Conservation (phyloP, 2,113 vertebrate species). For the Labeo catla region DNA sequence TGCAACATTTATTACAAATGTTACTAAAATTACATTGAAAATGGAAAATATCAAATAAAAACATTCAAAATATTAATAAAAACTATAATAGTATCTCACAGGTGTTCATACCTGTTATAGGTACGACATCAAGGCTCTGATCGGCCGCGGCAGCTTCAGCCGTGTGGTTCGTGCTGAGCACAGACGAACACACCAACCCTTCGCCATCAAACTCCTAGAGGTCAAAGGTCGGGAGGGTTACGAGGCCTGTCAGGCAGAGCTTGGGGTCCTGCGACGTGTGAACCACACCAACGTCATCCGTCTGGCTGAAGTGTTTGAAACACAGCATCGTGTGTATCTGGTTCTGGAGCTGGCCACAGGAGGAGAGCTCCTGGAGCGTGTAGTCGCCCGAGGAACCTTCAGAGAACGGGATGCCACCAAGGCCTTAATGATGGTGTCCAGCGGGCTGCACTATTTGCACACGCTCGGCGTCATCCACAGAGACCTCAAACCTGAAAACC, state of each 20-base stretch:
- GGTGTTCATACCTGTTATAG: conserved; percentile 54
- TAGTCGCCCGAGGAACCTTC: conserved; percentile 69
- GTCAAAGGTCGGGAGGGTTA: conserved; percentile 62
- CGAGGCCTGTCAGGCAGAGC: conserved; percentile 67
- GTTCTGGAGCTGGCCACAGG: conserved; percentile 72
- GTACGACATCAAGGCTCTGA: conserved; percentile 75
- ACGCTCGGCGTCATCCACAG: conserved; percentile 67
- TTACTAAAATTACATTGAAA: neutral
- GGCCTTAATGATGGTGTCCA: conserved; percentile 68
- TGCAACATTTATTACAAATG: neutral
- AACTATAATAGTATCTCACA: neutral
- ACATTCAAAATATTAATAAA: neutral
- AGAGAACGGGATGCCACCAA: conserved; percentile 69
- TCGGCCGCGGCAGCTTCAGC: conserved; percentile 72
- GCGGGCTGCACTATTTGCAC: conserved; percentile 69
- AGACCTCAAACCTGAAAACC: conserved; percentile 73
- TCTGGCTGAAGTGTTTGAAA: conserved; percentile 73
- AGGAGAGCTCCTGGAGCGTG: conserved; percentile 70
- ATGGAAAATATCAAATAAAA: neutral
- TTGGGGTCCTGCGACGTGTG: conserved; percentile 68
- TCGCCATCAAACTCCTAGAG: conserved; percentile 76
- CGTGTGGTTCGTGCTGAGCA: conserved; percentile 71
- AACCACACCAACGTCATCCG: conserved; percentile 68
- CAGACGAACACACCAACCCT: conserved; percentile 66
- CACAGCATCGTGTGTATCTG: conserved; percentile 64